These are phyloP conservation scores for Neodiprion pinetum DNA, from an alignment of 1,140 invertebrate genomes.

Conservation along the genomic window DNA sequence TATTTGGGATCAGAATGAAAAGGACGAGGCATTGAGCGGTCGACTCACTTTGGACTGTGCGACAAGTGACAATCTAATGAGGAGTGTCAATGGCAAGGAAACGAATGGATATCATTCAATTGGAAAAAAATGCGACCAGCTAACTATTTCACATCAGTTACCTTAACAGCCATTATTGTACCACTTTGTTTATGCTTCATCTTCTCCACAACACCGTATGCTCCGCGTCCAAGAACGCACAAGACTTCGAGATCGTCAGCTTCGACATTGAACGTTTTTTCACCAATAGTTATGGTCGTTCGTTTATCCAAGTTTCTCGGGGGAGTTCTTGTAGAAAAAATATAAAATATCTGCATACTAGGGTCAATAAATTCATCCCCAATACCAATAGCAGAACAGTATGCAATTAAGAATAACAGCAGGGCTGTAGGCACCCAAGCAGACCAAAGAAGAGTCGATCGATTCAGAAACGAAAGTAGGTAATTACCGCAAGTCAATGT, in stretches of 20 bases:
- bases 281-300: slow-evolving; percentile 86
- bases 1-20: too few relatives aligned
- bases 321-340: slow-evolving; percentile 65
- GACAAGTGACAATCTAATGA: too few relatives aligned
- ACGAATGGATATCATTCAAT: slow-evolving; percentile 14
- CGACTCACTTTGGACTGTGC: too few relatives aligned
- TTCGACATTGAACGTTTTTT: slow-evolving; percentile 87
- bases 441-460: too few relatives aligned
- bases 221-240: slow-evolving; percentile 91
- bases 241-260: slow-evolving; percentile 89
- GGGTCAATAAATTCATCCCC: slow-evolving; percentile 15
- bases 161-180: slow-evolving; percentile 95
- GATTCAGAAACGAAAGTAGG: slow-evolving; percentile 1
- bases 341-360: slow-evolving; percentile 19
- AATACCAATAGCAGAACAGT: neutral
- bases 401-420: neutral
- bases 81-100: too few relatives aligned
- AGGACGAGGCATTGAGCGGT: too few relatives aligned
- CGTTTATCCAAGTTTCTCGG: slow-evolving; percentile 85
- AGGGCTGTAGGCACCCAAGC: neutral
- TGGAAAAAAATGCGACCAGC: neutral
- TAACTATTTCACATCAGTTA: slow-evolving; percentile 50
- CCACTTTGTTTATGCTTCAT: slow-evolving; percentile 90
- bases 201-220: slow-evolving; percentile 96
- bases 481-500: too few relatives aligned